Percentiles rank a stretch among this genome's conserved stretches.
These are phyloP conservation scores for Stramonita haemastoma DNA, from an alignment of 2,888 invertebrate species.

Conservation along the genomic window DNA sequence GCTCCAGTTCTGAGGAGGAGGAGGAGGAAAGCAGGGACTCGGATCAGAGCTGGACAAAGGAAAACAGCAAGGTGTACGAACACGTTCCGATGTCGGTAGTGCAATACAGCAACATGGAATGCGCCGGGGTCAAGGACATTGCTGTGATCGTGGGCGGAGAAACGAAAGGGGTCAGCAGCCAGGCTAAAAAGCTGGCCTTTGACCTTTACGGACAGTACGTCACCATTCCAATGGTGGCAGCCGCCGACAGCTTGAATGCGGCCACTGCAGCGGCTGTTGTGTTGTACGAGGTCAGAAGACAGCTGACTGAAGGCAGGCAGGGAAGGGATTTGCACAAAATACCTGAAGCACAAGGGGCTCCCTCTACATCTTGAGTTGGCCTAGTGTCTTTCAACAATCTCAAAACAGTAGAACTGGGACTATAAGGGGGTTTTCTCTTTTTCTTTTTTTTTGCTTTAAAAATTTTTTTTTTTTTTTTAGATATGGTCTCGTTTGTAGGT, in stretches of 20 bases:
- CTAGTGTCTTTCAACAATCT: too few relatives aligned
- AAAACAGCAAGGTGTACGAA: constrained; percentile 46
- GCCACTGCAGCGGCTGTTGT: constrained; percentile 90
- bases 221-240: constrained; percentile 87
- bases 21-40: constrained; percentile 44
- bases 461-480: too few relatives aligned
- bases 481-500: too few relatives aligned
- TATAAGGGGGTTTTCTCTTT: too few relatives aligned
- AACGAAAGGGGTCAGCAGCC: constrained; percentile 89
- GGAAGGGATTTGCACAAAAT: not conserved
- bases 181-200: constrained; percentile 83
- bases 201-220: constrained; percentile 83
- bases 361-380: not conserved
- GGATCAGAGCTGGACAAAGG: constrained; percentile 20
- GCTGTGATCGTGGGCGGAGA: constrained; percentile 90
- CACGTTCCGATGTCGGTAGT: constrained; percentile 54
- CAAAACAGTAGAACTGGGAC: too few relatives aligned
- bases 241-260: constrained; percentile 90
- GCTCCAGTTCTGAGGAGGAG: constrained; percentile 25
- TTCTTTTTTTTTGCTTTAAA: too few relatives aligned
- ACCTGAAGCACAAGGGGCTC: not conserved
- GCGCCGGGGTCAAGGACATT: constrained; percentile 77
- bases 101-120: constrained; percentile 56
- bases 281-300: constrained; percentile 86
- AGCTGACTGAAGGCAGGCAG: constrained; percentile 39